Percentiles rank a stretch among this genome's conserved stretches.
Evolutionary conservation across 37 sponge, comb jelly and placozoan species (phyloP).

Genomic region (Cladorhizidae sp.): DNA sequence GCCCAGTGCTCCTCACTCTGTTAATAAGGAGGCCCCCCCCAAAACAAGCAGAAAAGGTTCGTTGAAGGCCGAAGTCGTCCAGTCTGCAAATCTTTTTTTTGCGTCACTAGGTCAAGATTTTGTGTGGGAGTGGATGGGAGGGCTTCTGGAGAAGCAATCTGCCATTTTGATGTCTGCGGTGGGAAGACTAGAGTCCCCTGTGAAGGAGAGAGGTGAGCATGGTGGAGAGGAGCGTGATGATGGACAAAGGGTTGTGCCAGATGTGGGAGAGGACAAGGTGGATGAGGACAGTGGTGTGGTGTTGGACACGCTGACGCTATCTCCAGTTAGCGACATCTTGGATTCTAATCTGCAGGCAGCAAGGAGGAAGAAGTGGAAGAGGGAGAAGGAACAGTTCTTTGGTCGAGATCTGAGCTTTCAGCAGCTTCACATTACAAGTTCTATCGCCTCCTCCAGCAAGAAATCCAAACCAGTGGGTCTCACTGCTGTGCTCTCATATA

Average conservation of each 20-base stretch:
- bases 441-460: not conserved
- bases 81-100: conserved; percentile 59
- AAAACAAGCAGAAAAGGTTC: conserved; percentile 25
- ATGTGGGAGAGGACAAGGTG: not conserved
- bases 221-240: not conserved
- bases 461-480: not conserved
- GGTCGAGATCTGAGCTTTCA: not conserved
- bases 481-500: not conserved
- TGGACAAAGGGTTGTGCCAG: not conserved
- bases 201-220: not conserved
- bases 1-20: not conserved
- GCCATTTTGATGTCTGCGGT: not conserved
- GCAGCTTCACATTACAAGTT: not conserved
- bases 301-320: not conserved
- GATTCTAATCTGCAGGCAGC: not conserved
- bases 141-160: conserved; percentile 5
- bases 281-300: not conserved
- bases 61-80: conserved; percentile 53
- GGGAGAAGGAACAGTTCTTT: too few relatives aligned
- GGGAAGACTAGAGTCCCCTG: not conserved
- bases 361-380: not conserved
- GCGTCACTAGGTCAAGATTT: conserved; percentile 15
- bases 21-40: not conserved
- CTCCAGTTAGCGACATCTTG: not conserved
- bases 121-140: conserved; percentile 56